phyloP scores from a whole-genome alignment of 2,888 invertebrate species.

The Muschampia plurimacula region DNA sequence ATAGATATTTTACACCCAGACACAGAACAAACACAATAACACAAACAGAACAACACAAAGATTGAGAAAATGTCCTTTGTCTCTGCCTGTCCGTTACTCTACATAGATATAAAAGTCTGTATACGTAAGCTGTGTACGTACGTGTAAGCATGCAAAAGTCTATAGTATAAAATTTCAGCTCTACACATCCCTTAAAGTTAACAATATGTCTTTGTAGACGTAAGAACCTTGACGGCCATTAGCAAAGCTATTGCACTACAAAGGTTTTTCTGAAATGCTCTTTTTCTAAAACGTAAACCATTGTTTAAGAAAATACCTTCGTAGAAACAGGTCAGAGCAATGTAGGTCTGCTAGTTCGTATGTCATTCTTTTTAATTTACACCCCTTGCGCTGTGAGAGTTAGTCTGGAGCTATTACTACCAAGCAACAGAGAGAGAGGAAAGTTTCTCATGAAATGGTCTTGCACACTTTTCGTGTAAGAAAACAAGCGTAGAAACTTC shows the following conservation, averaged over 20 bases:
- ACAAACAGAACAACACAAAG: no score
- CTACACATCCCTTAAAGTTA: not conserved
- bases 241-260: not conserved
- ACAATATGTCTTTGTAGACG: not conserved
- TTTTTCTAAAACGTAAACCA: not conserved
- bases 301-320: not conserved
- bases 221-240: not conserved
- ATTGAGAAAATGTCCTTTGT: no score
- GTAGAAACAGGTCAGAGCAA: conserved; percentile 1
- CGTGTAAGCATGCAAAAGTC: not conserved
- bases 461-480: no score
- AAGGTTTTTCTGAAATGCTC: conserved; percentile 1
- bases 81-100: no score
- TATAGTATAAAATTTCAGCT: not conserved
- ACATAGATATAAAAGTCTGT: no score
- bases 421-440: not conserved
- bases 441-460: not conserved
- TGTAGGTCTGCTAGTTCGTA: conserved; percentile 3
- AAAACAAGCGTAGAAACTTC: no score
- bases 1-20: no score
- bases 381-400: not conserved
- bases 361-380: not conserved
- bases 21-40: no score
- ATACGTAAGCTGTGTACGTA: no score
- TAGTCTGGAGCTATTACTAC: not conserved